These are phyloP conservation scores for Meloidogyne floridensis DNA, from an alignment of 1,140 invertebrate species.

Conservation along the genomic window DNA sequence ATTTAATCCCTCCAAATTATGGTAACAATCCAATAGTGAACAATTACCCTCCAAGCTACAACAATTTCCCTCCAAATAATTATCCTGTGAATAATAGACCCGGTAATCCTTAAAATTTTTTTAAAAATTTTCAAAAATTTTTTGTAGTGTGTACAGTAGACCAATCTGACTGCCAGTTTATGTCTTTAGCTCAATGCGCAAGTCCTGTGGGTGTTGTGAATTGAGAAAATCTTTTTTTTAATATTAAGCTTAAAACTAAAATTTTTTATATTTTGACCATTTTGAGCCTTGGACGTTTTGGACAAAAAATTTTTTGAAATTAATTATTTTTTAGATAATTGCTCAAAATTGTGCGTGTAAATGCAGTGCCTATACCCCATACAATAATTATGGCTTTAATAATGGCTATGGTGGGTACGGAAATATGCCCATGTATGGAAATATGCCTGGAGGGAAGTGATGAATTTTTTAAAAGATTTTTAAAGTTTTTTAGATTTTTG, in stretches of 20 bases:
- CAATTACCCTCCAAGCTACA: neutral
- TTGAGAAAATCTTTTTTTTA: too few species aligned
- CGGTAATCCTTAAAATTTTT: neutral
- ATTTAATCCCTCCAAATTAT: neutral
- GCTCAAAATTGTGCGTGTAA: neutral
- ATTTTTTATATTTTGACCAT: neutral
- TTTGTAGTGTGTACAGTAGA: neutral
- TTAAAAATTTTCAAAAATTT: neutral
- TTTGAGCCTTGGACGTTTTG: neutral
- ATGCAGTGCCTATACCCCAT: neutral
- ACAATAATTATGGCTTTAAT: neutral
- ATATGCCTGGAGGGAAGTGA: neutral
- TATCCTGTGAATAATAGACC: neutral
- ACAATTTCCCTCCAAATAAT: neutral
- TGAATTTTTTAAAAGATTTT: neutral
- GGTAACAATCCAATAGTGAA: neutral
- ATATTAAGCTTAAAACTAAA: neutral
- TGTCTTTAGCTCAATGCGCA: neutral
- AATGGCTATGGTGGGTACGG: neutral
- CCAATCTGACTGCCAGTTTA: neutral
- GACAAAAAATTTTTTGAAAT: neutral
- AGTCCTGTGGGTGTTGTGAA: neutral
- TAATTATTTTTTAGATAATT: neutral
- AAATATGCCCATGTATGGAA: neutral
- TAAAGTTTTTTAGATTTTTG: neutral